Conservation (phyloP, 1,140 invertebrate genomes). For the Maconellicoccus hirsutus region DNA sequence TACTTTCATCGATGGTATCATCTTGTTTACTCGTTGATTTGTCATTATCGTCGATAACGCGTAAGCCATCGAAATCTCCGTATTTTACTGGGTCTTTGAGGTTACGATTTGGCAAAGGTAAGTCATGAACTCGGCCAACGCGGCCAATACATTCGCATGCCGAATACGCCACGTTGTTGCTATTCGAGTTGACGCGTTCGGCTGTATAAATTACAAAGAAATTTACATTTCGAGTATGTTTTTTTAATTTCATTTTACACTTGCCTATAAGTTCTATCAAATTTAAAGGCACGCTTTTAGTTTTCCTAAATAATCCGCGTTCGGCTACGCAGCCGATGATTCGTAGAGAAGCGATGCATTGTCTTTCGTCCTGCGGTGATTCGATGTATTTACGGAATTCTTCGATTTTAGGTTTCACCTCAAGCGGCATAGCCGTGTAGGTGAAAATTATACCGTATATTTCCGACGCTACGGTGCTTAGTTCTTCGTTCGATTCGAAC, state of each 20-base stretch:
- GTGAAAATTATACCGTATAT: not conserved
- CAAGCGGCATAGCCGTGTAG: not conserved
- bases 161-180: slow-evolving; percentile 31
- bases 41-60: not conserved
- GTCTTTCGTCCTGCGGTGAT: not conserved
- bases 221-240: not conserved
- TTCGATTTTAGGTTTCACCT: not conserved
- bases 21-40: not conserved
- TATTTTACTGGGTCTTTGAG: slow-evolving; percentile 34
- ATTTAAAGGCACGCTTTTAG: not conserved
- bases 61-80: slow-evolving; percentile 44
- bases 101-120: slow-evolving; percentile 47
- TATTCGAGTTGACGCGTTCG: not conserved
- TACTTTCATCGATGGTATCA: not conserved
- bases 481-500: not conserved
- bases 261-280: not conserved
- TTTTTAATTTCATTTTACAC: not conserved
- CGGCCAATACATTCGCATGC: slow-evolving; percentile 54
- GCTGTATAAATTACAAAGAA: not conserved
- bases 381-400: not conserved
- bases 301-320: not conserved
- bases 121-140: slow-evolving; percentile 48
- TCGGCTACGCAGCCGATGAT: not conserved
- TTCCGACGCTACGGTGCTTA: not conserved
- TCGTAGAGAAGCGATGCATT: not conserved